Evolutionary conservation across 2,113 vertebrate genomes (phyloP), one percentile per base, ranked within the genome.

Genomic region (Kryptolebias marmoratus): DNA sequence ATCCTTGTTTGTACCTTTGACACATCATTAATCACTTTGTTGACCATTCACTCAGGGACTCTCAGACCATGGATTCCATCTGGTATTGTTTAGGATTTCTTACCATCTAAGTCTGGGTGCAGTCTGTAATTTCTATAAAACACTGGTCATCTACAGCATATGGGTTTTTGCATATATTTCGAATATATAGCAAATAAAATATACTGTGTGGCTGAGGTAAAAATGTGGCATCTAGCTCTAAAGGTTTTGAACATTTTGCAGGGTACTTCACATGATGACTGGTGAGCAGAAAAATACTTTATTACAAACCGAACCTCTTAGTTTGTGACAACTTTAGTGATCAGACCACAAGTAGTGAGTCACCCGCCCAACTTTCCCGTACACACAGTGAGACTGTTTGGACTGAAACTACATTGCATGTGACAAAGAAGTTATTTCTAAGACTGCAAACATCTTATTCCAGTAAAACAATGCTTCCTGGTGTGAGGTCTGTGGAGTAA

Each of bases 301-400:
- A 57, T 77, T 48, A 64, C 49, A 71, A 71, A 80, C 16, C 53
- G n/a, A 42, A 62, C 58, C 65, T 56, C 73, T 82, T 8, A 57
- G 57, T 69, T 79, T 52, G 49, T 85, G 87, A 84, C 77, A 59
- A 64, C 56, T 60, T 81, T 42, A 68, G 80, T 39, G 78, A 85
- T 89, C 60, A 65, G 75, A 76, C 86, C 87, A 39, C 84, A 77
- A 56, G 45, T 11, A 70, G 75, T 75, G 77, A 84, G 71, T 62
- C 74, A 71, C 57, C 76, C 71, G 66, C 59, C 56, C 68, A 11
- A 56, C 48, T 16, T 80, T 73, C 63, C 84, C 61, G 9, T 50
- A 71, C 54, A 77, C 70, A 32, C 70, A 32, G 68, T 16, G 16
- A n/a, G 11, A 57, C 53, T 85, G 81, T 82, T 88, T 89, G 75